Base-by-base conservation (phyloP, 1,140 invertebrate species). In the Coenobita brevimanus region DNA sequence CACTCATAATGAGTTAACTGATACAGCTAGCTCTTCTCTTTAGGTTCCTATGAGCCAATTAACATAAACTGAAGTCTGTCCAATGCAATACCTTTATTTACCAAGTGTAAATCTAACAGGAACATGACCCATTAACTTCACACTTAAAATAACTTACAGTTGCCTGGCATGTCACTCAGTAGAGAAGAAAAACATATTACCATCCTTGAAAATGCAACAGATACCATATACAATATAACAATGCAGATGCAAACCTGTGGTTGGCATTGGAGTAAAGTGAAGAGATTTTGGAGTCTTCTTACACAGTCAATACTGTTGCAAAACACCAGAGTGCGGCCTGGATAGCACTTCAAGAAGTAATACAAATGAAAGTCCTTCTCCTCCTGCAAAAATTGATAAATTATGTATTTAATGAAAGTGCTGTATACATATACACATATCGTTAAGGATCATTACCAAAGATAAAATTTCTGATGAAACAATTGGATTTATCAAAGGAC, bases 241-340 rank as follows among this genome's bases (percentile, higher is more conserved):
- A 8, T 64, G 15, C 15, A 1, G n/a, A 0, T 15, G 67, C 73
- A 21, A 17, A 90, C 88, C 89, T 79, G 83, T 2, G 98, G 96
- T 75, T 95, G 93, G 91, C 96, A 96, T 79, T 96, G 93, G 2
- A 99, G 94, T 85, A 97, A 92, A 0, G 93, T 94, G 54, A 99
- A 95, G 27, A 99, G 92, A 82, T 96, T 96, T 0, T 96, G 94
- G 62, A 99, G 93, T 85, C 97, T 91, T 43, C 83, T 86, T 17
- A 91, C 90, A 75, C 89, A 90, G 24, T 91, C 90, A 27, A 91
- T 91, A 92, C 97, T 95, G 94, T 98, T 98, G 96, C 98, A 94
- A 60, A 95, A 95, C 90, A 89, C 89, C 87, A 91, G 91, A 85
- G 90, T 91, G 15, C 91, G 88, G 8, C 90, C 91, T 50, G 90